Base-by-base conservation (phyloP, 2,888 invertebrate genomes). In the Rhingia rostrata region DNA sequence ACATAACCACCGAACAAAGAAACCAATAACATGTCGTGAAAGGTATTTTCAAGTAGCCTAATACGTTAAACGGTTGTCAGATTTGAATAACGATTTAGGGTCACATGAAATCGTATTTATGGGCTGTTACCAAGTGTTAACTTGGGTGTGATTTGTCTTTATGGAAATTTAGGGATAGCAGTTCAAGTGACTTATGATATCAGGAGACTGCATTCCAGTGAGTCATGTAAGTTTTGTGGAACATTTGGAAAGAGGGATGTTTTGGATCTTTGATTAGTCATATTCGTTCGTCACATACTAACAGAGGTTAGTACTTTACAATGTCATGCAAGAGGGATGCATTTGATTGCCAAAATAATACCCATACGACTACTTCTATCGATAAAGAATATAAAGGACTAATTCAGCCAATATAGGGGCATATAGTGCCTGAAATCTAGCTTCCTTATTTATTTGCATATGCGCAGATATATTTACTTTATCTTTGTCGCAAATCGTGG, bases 1-100 rank as follows among this genome's bases (percentile, higher is more conserved):
- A 60, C 10, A 58, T 33, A 43, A 32, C 39, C 37, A 58, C 9
- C 10, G 9, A 49, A 22, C 47, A 30, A 22, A 49, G 45, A 49
- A 49, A 22, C 4, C 47, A 49, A 49, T 22, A 10, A 30, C 22
- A 49, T 22, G 32, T 30, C 10, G 22, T 49, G 49, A 30, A 49
- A 49, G 30, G 30, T 10, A 9, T 4, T 49, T 49, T 32, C 22
- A 10, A 49, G 49, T 30, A 49, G 49, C 30, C 30, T 2, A 10
- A 30, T 9, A 30, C 9, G 30, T 49, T 49, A 30, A 49, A 49
- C 30, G 49, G 49, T 22, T 49, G 49, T 30, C 49, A 32, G 32
- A 49, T 32, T 22, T 7, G 49, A 10, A 49, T 49, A 30, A 4
- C 6, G 49, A 49, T 10, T 7, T 4, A 10, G 30, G 6, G 30